Conservation (phyloP, 2,888 invertebrate species). For the Gymnocheta viridis region DNA sequence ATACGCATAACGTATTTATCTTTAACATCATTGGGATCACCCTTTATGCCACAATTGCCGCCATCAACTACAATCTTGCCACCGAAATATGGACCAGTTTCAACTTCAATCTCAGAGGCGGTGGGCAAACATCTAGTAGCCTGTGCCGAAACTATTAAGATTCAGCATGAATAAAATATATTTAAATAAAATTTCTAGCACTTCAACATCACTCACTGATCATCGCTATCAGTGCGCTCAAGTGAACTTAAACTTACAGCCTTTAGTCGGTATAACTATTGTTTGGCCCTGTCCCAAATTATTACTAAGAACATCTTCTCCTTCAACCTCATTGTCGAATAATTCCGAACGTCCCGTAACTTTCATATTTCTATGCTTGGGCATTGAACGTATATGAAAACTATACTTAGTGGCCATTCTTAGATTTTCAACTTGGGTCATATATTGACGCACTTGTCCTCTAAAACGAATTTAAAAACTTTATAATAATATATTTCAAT, state of each 20-base stretch:
- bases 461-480: conserved; percentile 62
- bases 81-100: conserved; percentile 91
- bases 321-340: conserved; percentile 81
- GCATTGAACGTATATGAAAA: conserved; percentile 87
- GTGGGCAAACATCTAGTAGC: conserved; percentile 91
- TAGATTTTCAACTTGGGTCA: conserved; percentile 86
- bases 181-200: not conserved
- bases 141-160: conserved; percentile 87
- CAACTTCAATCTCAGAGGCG: conserved; percentile 91
- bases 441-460: conserved; percentile 82
- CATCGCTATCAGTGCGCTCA: not conserved
- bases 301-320: conserved; percentile 74
- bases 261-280: conserved; percentile 90
- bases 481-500: too few species aligned
- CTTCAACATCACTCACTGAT: too few species aligned
- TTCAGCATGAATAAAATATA: not conserved
- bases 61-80: conserved; percentile 89
- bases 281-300: conserved; percentile 84
- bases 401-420: conserved; percentile 92
- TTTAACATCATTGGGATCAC: conserved; percentile 87
- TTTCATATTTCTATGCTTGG: conserved; percentile 83
- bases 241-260: conserved; percentile 86
- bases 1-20: conserved; percentile 89
- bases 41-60: conserved; percentile 88
- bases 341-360: conserved; percentile 81